Evolutionary conservation across 64 coral and sea anemone genomes (phyloP).

Genomic region (Anthopleura sola): DNA sequence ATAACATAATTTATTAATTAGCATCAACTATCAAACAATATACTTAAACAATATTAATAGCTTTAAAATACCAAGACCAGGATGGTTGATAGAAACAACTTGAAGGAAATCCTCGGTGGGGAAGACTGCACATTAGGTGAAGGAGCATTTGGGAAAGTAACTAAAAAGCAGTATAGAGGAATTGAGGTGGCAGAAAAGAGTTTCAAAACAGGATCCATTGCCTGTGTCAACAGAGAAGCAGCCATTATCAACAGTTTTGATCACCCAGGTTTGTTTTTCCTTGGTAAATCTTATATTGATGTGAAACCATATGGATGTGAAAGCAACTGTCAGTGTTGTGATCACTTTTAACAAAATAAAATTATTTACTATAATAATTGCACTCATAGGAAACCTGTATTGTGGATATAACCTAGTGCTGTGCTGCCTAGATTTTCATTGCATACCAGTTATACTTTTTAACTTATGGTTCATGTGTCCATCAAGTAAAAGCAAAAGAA

Average conservation of each 20-base stretch:
- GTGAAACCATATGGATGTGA: not conserved
- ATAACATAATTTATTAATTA: no score
- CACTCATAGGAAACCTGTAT: no score
- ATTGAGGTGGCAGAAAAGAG: conserved; percentile 23
- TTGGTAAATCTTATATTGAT: not conserved
- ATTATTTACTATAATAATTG: no score
- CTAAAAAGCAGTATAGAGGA: conserved; percentile 27
- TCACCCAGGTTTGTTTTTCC: conserved; percentile 29
- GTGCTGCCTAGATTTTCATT: no score
- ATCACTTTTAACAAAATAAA: not conserved
- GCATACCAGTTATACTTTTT: no score
- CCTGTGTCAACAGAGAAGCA: conserved; percentile 29
- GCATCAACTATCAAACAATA: no score
- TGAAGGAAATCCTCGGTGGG: conserved; percentile 3
- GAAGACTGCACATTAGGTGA: conserved; percentile 17
- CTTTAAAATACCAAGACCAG: conserved; percentile 18
- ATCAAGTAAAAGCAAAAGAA: no score
- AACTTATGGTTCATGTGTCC: no score
- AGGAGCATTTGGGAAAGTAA: conserved; percentile 43
- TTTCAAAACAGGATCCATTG: conserved; percentile 4
- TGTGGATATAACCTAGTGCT: no score
- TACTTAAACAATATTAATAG: no score
- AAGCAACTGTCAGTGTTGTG: not conserved
- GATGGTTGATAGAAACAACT: conserved; percentile 7
- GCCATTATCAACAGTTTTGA: conserved; percentile 35